These are phyloP conservation scores for Pygoscelis adeliae DNA, from an alignment of 2,113 vertebrate genomes.

Conservation along the genomic window DNA sequence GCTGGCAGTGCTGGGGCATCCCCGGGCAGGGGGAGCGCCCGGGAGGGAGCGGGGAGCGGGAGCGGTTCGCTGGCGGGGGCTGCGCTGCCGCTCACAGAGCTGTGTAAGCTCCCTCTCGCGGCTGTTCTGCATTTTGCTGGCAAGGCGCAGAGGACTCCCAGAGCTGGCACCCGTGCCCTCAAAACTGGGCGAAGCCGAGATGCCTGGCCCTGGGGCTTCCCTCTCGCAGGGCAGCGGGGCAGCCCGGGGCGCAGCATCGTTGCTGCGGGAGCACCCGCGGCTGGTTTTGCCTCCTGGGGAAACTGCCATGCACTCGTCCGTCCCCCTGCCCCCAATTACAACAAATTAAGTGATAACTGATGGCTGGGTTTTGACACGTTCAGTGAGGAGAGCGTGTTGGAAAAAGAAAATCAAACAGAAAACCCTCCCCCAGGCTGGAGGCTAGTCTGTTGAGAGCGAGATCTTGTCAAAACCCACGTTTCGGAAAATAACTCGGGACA, in stretches of 20 bases:
- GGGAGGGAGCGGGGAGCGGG: too few relatives aligned
- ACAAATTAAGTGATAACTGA: rapidly evolving
- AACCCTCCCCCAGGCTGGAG: background rate
- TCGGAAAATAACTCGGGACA: background rate
- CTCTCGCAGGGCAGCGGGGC: background rate
- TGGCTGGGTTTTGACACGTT: rapidly evolving
- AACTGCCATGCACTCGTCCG: rapidly evolving
- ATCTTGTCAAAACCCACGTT: rapidly evolving
- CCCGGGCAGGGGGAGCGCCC: background rate
- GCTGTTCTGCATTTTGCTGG: rapidly evolving
- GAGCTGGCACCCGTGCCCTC: background rate
- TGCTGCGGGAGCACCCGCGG: background rate
- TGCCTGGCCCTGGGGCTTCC: rapidly evolving
- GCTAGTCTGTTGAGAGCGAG: background rate
- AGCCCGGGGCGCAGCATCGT: background rate
- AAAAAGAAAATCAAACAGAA: background rate
- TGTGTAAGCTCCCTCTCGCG: background rate
- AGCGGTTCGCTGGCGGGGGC: background rate
- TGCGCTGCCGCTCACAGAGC: background rate
- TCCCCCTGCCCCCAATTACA: rapidly evolving
- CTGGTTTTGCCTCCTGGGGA: background rate
- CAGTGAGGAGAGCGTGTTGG: rapidly evolving
- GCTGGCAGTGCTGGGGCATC: rapidly evolving
- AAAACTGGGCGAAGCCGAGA: rapidly evolving
- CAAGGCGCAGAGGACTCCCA: rapidly evolving